phyloP scores from a whole-genome alignment of 1,140 invertebrate genomes.

The Araneus ventricosus region DNA sequence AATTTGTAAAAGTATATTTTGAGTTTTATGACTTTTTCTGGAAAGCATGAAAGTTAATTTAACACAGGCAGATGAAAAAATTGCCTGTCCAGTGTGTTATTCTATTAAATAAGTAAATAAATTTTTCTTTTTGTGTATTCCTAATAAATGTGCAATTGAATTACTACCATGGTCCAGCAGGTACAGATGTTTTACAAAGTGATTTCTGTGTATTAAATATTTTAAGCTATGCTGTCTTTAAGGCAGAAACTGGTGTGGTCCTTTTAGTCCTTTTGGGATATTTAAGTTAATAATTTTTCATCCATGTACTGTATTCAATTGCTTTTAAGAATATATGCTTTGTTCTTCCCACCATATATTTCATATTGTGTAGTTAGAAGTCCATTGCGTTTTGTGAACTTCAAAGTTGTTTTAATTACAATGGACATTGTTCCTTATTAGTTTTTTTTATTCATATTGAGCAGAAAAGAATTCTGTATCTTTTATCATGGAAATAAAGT shows the following conservation, averaged over 20 bases:
- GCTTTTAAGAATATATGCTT: slow-evolving; percentile 16
- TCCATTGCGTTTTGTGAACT: slow-evolving; percentile 42
- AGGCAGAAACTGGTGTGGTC: slow-evolving; percentile 71
- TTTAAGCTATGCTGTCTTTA: slow-evolving; percentile 56
- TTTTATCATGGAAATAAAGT: slow-evolving; percentile 67
- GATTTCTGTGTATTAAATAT: not conserved
- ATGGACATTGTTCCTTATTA: slow-evolving; percentile 25
- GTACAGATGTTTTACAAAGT: not conserved
- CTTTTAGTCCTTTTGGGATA: slow-evolving; percentile 33
- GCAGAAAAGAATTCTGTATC: slow-evolving; percentile 58
- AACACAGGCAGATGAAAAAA: no score
- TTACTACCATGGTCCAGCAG: not conserved
- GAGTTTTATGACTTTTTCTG: no score
- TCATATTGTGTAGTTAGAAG: slow-evolving; percentile 52
- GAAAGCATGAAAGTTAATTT: no score
- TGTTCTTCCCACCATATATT: slow-evolving; percentile 24
- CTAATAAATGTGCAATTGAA: not conserved
- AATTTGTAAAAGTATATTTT: not conserved
- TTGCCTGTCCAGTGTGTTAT: no score
- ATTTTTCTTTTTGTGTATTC: no score
- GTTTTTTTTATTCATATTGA: slow-evolving; percentile 33
- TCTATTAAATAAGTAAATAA: no score
- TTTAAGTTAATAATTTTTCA: not conserved
- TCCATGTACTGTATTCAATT: slow-evolving; percentile 4
- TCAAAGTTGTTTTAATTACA: slow-evolving; percentile 29